Evolutionary conservation across 2,113 vertebrate genomes (phyloP).

Genomic region (Emydura subglobosa): DNA sequence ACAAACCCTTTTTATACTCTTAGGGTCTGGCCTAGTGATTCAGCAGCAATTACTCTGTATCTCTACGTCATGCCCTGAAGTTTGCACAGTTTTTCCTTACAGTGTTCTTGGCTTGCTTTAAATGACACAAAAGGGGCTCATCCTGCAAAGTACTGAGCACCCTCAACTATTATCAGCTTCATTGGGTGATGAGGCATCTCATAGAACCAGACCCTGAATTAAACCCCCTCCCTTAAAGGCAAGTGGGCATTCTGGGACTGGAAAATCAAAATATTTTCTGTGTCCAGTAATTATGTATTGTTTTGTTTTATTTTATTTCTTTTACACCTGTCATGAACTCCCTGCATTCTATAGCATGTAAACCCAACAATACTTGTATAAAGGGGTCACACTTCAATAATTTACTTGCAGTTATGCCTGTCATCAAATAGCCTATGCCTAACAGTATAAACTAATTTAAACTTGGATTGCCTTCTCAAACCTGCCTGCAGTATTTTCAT

Average conservation of each 20-base stretch:
- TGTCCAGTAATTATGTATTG: not conserved
- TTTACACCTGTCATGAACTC: not conserved
- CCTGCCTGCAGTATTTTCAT: not conserved
- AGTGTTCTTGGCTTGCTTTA: not conserved
- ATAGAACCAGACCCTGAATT: not conserved
- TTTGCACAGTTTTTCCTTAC: not conserved
- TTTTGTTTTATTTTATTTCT: not conserved
- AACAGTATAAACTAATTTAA: not conserved
- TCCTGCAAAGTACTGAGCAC: not conserved
- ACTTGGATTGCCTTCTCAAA: not conserved
- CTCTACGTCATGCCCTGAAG: not conserved
- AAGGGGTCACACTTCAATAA: not conserved
- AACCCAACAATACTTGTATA: not conserved
- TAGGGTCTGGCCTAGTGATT: not conserved
- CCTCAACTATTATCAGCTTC: not conserved
- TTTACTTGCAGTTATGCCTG: not conserved
- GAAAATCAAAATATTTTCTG: not conserved
- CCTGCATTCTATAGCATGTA: not conserved
- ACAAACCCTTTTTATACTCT: not conserved
- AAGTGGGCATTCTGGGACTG: not conserved
- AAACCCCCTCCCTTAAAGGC: not conserved
- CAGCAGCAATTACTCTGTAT: not conserved
- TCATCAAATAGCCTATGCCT: not conserved
- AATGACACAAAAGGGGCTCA: not conserved
- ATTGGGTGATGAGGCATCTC: not conserved